Evolutionary conservation across 2,113 vertebrate genomes (phyloP), one percentile per base, ranked within the genome.

Genomic region (Mormoops blainvillei): DNA sequence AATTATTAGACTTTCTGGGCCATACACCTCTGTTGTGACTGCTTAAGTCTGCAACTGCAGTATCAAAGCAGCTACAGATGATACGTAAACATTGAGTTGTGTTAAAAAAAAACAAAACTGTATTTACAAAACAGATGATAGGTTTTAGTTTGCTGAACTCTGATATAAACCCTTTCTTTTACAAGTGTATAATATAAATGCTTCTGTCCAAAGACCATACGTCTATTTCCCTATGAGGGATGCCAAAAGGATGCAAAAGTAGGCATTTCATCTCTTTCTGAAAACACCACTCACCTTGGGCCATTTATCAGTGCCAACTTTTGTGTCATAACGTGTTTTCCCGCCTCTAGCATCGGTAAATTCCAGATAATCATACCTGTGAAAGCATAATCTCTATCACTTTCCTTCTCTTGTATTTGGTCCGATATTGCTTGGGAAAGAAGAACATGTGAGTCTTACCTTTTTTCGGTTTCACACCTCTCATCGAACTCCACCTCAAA

Each of bases 401-500:
- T 97, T 97, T 74, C 82, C 78, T 65, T 70, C 50, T 67, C 28
- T 87, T 28, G 7, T 9, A 87, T 95, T n/a, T 73, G 38, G 82
- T 41, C 36, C 31, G 16, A 20, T 76, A 41, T 43, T n/a, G 26
- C 54, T 91, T 70, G 12, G 68, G 22, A 9, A 71, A 70, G 65
- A 52, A 58, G 43, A 74, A 58, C 19, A 48, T 2, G 10, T 8
- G 11, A 70, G 6, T 12, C 87, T 98, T 98, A 99, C 99, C 99
- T 99, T 97, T 99, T 99, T 97, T 99, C 99, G 1, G 99, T 99
- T 98, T 99, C 99, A 98, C 99, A 99, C 95, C 99, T 99, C 18
- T 99, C 99, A 74, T 99, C 99, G 97, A 99, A 99, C 97, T 99
- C 99, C 97, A 99, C 99, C 98, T 99, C 99, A 91, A 99, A 99